phyloP scores from a whole-genome alignment of 2,888 invertebrate species.

The Ichneumoninae sp. region DNA sequence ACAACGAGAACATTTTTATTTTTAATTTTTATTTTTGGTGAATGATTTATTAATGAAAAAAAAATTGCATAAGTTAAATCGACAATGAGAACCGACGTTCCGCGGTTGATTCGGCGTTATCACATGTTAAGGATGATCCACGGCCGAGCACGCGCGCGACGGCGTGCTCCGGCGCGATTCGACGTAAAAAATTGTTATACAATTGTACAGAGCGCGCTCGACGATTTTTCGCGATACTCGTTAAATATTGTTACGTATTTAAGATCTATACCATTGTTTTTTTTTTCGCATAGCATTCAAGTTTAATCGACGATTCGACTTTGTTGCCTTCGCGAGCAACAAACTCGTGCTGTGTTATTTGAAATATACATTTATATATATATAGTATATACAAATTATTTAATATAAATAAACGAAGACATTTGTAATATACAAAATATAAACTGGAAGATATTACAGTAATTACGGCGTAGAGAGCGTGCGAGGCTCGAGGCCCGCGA shows the following conservation, averaged over 20 bases:
- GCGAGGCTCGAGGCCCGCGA: conserved; percentile 46
- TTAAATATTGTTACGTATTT: conserved; percentile 36
- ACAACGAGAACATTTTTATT: background rate
- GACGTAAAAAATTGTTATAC: conserved; percentile 63
- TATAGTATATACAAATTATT: conserved; percentile 76
- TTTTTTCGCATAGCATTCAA: conserved; percentile 33
- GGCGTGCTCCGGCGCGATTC: conserved; percentile 26
- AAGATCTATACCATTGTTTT: conserved; percentile 26
- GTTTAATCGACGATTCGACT: conserved; percentile 31
- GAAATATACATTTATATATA: conserved; percentile 58
- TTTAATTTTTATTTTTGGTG: conserved; percentile 57
- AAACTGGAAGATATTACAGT: conserved; percentile 64
- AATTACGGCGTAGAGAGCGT: conserved; percentile 48
- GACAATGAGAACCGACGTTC: conserved; percentile 55
- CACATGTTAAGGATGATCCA: conserved; percentile 63
- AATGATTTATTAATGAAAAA: conserved; percentile 56
- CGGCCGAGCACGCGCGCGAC: conserved; percentile 8
- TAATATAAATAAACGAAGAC: conserved; percentile 81
- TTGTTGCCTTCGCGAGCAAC: background rate
- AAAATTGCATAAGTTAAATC: conserved; percentile 64
- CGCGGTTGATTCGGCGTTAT: conserved; percentile 61
- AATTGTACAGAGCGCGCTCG: conserved; percentile 54
- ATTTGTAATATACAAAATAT: conserved; percentile 80
- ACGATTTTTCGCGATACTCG: conserved; percentile 41
- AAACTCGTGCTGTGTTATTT: background rate